Evolutionary conservation across 2,113 vertebrate genomes (phyloP).

Genomic region (Isurus oxyrinchus): DNA sequence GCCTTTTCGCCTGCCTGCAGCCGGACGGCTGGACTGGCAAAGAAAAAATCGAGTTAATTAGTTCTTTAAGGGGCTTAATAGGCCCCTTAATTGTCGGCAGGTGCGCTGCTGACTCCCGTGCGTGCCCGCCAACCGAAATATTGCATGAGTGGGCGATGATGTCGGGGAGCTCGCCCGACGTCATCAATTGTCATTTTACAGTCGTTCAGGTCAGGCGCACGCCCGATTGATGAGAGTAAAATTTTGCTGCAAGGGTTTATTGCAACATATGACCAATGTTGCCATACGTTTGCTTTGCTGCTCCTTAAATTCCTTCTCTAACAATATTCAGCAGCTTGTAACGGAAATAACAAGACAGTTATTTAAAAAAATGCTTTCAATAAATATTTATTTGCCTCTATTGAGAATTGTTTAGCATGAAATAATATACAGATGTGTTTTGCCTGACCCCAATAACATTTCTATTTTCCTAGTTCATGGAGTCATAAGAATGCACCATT

Average conservation of each 20-base stretch:
- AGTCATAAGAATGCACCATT: slow-evolving; percentile 4
- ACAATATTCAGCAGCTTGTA: neutral
- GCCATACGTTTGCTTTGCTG: neutral
- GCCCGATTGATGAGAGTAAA: too few relatives aligned
- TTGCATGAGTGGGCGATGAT: too few relatives aligned
- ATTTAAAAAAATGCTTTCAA: neutral
- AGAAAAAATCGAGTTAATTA: too few relatives aligned
- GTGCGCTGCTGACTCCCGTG: too few relatives aligned
- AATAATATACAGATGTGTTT: slow-evolving; percentile 16
- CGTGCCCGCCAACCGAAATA: too few relatives aligned
- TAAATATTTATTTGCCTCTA: neutral
- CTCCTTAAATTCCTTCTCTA: neutral
- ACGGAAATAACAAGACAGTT: neutral
- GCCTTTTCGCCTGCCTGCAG: too few relatives aligned
- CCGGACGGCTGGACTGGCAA: too few relatives aligned
- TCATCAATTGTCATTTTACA: too few relatives aligned
- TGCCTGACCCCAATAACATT: slow-evolving; percentile 18
- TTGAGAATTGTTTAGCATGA: slow-evolving; percentile 29
- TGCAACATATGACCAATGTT: neutral
- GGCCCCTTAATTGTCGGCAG: too few relatives aligned
- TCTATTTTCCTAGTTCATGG: neutral
- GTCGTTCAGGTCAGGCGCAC: too few relatives aligned
- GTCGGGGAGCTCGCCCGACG: too few relatives aligned
- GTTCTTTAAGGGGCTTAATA: too few relatives aligned
- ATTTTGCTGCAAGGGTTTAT: neutral